Evolutionary conservation across 2,797 vertebrate genomes (phyloP), one percentile per base, ranked within the genome.

Genomic region (Pangasius krempfi): DNA sequence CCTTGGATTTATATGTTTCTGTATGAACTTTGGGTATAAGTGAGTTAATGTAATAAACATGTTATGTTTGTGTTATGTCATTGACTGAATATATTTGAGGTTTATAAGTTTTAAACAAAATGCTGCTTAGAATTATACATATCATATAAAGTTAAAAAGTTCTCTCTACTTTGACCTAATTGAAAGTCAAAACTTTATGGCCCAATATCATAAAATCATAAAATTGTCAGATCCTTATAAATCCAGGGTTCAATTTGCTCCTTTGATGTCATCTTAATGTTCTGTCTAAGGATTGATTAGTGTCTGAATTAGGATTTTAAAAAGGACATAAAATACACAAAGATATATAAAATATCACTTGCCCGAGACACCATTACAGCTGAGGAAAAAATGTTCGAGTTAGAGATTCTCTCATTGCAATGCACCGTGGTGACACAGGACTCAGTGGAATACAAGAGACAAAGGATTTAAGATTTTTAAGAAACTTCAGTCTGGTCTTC

Each of bases 361-460:
- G 66, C 62, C 62, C 5, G 52, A 5, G 5, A 40, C 30, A 33
- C 22, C 10, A 81, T 37, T 56, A 80, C 18, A 5, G 18, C n/a
- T 80, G n/a, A 66, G 82, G 13, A 52, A 68, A 27, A 52, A 5
- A 52, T 68, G 30, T 37, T 25, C 40, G 44, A 44, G 44, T 44
- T 44, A 44, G 44, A 44, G 44, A 30, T 27, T 7, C 70, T 72
- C 4, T 3, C n/a, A n/a, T 86, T 86, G n/a, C 72, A 27, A 25
- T 86, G 50, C 54, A 70, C 30, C 27, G n/a, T 66, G 88, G 50
- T 91, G 82, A 89, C 13, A 6, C 68, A 44, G 16, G 54, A 64
- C 90, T 66, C n/a, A 87, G 68, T 90, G 64, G 1, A 37, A 85
- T 90, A 75, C 44, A 66, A 79, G 84, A 89, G 90, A 91, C 87